A percentile compares a stretch with the other conserved stretches of the same genome.
These are phyloP conservation scores for Gasteruption jaculator DNA, from an alignment of 2,888 invertebrate genomes.

Conservation along the genomic window DNA sequence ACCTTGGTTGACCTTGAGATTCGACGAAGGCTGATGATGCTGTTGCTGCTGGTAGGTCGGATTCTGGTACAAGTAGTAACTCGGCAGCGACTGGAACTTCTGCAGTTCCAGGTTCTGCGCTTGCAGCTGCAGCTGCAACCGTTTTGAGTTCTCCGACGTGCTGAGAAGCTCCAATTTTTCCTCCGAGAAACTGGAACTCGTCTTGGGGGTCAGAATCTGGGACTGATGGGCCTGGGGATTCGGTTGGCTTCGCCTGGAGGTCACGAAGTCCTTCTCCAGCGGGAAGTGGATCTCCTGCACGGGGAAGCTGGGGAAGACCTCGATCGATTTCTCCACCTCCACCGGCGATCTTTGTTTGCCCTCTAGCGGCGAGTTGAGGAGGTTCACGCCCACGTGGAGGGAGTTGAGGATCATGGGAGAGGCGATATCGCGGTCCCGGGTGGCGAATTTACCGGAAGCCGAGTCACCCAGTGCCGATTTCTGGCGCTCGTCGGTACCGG, in stretches of 20 bases:
- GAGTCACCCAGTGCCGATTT: no score
- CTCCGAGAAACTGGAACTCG: no score
- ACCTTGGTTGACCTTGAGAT: no score
- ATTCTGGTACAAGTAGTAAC: background rate
- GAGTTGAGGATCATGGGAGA: slow-evolving; percentile 38
- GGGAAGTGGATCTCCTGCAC: slow-evolving; percentile 46
- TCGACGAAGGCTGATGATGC: no score
- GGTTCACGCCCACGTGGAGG: slow-evolving; percentile 41
- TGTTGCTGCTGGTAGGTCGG: background rate
- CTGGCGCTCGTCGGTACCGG: no score
- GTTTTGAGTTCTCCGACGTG: slow-evolving; percentile 56
- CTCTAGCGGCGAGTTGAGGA: slow-evolving; percentile 32
- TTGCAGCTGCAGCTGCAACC: slow-evolving; percentile 51
- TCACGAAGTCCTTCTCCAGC: slow-evolving; percentile 25
- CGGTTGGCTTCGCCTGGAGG: no score
- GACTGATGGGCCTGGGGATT: slow-evolving; percentile 28
- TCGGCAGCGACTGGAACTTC: slow-evolving; percentile 45
- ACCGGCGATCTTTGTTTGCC: slow-evolving; percentile 22
- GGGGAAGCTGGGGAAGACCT: slow-evolving; percentile 42
- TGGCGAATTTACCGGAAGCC: no score
- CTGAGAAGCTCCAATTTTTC: no score
- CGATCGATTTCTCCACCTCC: slow-evolving; percentile 46
- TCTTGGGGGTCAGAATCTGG: no score
- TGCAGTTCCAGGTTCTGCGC: slow-evolving; percentile 50
- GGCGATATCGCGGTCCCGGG: slow-evolving; percentile 27